phyloP scores from a whole-genome alignment of 2,888 invertebrate species.

The Hypsopygia costalis region DNA sequence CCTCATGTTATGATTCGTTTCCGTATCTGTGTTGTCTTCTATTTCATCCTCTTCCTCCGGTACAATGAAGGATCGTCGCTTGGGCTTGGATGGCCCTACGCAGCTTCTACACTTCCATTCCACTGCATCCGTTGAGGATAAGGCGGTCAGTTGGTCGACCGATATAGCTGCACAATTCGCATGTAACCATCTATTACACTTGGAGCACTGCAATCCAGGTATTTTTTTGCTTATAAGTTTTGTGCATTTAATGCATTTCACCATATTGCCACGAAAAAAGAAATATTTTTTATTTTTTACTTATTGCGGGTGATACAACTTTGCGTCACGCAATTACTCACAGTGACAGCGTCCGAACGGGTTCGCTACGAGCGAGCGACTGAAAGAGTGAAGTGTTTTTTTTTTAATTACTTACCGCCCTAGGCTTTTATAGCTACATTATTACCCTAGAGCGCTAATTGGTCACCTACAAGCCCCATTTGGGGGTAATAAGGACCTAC shows the following conservation, averaged over 20 bases:
- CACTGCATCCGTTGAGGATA: constrained; percentile 10
- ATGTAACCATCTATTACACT: constrained; percentile 14
- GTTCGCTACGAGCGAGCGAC: too few relatives aligned
- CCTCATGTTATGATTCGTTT: not conserved
- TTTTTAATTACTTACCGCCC: too few relatives aligned
- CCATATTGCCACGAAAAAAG: too few relatives aligned
- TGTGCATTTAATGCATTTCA: constrained; percentile 10
- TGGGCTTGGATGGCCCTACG: not conserved
- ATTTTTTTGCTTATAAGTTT: constrained; percentile 11
- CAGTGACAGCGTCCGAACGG: too few relatives aligned
- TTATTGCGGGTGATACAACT: too few relatives aligned
- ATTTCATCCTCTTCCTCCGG: constrained; percentile 5
- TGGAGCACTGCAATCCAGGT: constrained; percentile 14
- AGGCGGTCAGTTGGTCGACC: constrained; percentile 7
- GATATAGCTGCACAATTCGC: constrained; percentile 8
- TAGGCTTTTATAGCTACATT: too few relatives aligned
- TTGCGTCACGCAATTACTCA: too few relatives aligned
- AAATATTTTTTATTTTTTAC: too few relatives aligned
- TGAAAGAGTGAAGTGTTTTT: too few relatives aligned
- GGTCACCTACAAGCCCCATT: too few relatives aligned
- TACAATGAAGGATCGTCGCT: constrained; percentile 8
- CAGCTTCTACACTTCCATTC: constrained; percentile 13
- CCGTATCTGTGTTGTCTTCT: not conserved
- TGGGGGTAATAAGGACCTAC: too few relatives aligned
- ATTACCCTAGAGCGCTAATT: too few relatives aligned